Evolutionary conservation across 37 sponge, comb jelly and placozoan species (phyloP), one percentile per base, ranked within the genome.

Genomic region (Cladorhizidae sp.): DNA sequence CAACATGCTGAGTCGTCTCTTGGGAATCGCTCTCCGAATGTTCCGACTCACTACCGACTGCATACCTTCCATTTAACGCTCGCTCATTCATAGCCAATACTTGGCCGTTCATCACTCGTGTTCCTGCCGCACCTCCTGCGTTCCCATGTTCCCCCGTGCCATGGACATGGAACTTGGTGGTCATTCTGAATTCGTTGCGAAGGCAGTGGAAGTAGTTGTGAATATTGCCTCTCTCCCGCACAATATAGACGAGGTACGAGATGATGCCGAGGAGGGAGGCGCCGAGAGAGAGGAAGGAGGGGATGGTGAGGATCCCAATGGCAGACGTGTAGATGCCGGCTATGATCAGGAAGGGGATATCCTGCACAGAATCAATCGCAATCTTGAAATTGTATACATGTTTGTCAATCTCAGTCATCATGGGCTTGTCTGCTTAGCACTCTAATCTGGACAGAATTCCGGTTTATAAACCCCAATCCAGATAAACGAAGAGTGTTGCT

Each of bases 291-390:
- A 78, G 67, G 67, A 89, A 79, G n/a, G 89, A 26, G 0, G 85
- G 23, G 14, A 78, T 67, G 32, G 51, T 78, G 15, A 83, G 76
- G n/a, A 12, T 28, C 6, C 49, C 28, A 0, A 32, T 56, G 5
- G 23, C 41, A 36, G 37, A 40, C 8, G 73, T 38, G 56, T 76
- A 77, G 28, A 63, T 0, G 23, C 83, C 78, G 41, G 76, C 72
- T 22, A 87, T 33, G 31, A 81, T 61, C 49, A 87, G 52, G 64
- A 81, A 87, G 35, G 81, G 81, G 17, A 87, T 14, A 55, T 87
- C 87, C 81, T 87, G 75, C 33, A 55, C 43, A 40, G 40, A 33
- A n/a, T n/a, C n/a, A n/a, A n/a, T n/a, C n/a, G n/a, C n/a, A n/a
- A n/a, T n/a, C n/a, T n/a, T n/a, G n/a, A n/a, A n/a, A n/a, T n/a